A percentile compares a stretch with the other conserved stretches of the same genome.
phyloP scores from a whole-genome alignment of 2,888 invertebrate species.

The Ophioninae sp. region DNA sequence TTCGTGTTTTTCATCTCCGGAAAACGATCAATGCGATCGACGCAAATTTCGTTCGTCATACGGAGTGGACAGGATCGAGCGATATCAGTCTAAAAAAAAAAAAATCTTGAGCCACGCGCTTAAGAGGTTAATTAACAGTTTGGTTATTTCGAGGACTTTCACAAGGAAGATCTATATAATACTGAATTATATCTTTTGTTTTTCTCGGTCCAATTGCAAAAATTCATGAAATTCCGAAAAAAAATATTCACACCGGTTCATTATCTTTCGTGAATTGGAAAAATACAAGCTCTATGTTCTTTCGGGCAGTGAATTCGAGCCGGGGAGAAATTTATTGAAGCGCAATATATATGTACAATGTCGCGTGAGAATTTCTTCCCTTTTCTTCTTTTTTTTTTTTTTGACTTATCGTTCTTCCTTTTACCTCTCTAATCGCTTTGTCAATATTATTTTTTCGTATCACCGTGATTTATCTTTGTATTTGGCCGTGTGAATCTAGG shows the following conservation, averaged over 20 bases:
- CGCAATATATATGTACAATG: slow-evolving; percentile 57
- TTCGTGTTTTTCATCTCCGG: neutral
- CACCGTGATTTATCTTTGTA: slow-evolving; percentile 60
- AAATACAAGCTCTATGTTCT: slow-evolving; percentile 56
- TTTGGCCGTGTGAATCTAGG: slow-evolving; percentile 70
- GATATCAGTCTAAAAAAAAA: slow-evolving; percentile 38
- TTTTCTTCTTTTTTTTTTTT: slow-evolving; percentile 16
- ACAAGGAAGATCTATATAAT: slow-evolving; percentile 58
- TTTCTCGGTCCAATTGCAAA: slow-evolving; percentile 38
- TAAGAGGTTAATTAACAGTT: slow-evolving; percentile 28
- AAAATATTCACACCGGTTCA: slow-evolving; percentile 33
- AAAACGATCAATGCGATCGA: slow-evolving; percentile 26
- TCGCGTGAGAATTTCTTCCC: neutral
- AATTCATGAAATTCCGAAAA: slow-evolving; percentile 49
- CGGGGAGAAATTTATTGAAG: slow-evolving; percentile 47
- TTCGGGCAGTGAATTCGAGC: slow-evolving; percentile 57
- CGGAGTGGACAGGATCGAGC: slow-evolving; percentile 3
- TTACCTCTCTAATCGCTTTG: slow-evolving; percentile 28
- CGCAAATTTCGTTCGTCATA: slow-evolving; percentile 6
- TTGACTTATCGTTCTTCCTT: neutral
- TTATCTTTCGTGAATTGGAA: slow-evolving; percentile 36
- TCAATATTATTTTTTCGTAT: slow-evolving; percentile 62
- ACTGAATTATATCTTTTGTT: slow-evolving; percentile 51
- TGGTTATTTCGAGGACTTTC: slow-evolving; percentile 33
- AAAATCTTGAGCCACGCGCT: neutral